Evolutionary conservation across 2,797 vertebrate species (phyloP).

Genomic region (Lerista edwardsae): DNA sequence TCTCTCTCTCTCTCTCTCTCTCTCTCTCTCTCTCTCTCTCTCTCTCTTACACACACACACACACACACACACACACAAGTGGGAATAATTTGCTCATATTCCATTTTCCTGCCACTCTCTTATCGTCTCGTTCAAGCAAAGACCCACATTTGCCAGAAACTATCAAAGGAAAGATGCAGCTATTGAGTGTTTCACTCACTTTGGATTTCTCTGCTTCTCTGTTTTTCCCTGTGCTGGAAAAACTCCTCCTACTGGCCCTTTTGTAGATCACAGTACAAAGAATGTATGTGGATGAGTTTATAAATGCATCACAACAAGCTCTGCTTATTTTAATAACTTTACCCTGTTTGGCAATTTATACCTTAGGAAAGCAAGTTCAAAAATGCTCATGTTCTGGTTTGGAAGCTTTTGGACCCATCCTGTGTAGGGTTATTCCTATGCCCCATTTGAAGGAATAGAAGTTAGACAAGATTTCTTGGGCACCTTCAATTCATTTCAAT

Average conservation of each 20-base stretch:
- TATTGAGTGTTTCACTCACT: neutral
- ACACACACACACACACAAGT: neutral
- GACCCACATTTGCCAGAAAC: neutral
- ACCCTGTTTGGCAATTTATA: rapidly evolving
- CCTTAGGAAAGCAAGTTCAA: neutral
- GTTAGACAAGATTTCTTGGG: neutral
- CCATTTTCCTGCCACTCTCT: neutral
- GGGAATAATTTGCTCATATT: neutral
- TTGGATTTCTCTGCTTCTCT: neutral
- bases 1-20: no score
- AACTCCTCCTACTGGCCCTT: constrained; percentile 11
- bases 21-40: no score
- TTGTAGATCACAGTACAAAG: neutral
- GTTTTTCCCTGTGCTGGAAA: neutral
- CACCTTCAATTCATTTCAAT: neutral
- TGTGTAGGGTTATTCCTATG: neutral
- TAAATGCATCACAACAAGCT: neutral
- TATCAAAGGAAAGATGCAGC: constrained; percentile 9
- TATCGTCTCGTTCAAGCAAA: neutral
- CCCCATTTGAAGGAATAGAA: neutral
- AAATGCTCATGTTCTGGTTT: neutral
- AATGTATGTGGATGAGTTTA: rapidly evolving
- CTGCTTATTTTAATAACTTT: neutral
- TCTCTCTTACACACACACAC: no score
- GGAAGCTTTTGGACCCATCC: neutral